Conservation (phyloP, 1,140 invertebrate genomes). For the Triops cancriformis region DNA sequence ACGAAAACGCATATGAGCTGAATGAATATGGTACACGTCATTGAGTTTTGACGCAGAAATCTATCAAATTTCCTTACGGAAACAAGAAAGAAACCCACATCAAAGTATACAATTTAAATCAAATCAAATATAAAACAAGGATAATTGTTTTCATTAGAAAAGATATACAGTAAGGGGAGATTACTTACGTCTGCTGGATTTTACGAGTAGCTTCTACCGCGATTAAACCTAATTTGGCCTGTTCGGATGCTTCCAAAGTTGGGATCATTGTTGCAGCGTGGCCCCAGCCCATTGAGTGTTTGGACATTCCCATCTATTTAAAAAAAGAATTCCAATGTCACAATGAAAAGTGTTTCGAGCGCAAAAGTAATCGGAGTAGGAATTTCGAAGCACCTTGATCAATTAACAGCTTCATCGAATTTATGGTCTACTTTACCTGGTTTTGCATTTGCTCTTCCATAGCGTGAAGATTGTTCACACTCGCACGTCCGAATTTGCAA, state of each 20-base stretch:
- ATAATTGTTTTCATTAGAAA: too few relatives aligned
- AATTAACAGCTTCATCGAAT: too few relatives aligned
- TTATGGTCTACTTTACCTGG: background rate
- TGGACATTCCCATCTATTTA: constrained; percentile 17
- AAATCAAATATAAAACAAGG: too few relatives aligned
- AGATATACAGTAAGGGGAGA: background rate
- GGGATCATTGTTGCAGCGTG: constrained; percentile 23
- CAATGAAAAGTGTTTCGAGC: too few relatives aligned
- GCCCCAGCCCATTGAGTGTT: constrained; percentile 23
- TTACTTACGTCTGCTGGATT: constrained; percentile 19
- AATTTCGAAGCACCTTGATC: too few relatives aligned
- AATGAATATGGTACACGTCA: background rate
- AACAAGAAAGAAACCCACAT: background rate
- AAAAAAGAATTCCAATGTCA: background rate
- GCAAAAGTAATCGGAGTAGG: too few relatives aligned
- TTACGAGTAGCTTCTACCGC: constrained; percentile 15
- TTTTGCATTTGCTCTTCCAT: constrained; percentile 1
- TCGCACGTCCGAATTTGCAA: background rate
- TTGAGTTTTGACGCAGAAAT: background rate
- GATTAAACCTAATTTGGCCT: constrained; percentile 15
- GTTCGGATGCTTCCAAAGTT: background rate
- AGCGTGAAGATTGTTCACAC: background rate
- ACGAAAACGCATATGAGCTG: too few relatives aligned
- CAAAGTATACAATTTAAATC: too few relatives aligned
- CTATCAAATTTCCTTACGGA: background rate